Percentiles rank a stretch among this genome's conserved stretches.
Evolutionary conservation across 2,797 vertebrate species (phyloP).

Genomic region (Eidolon dupreanum): DNA sequence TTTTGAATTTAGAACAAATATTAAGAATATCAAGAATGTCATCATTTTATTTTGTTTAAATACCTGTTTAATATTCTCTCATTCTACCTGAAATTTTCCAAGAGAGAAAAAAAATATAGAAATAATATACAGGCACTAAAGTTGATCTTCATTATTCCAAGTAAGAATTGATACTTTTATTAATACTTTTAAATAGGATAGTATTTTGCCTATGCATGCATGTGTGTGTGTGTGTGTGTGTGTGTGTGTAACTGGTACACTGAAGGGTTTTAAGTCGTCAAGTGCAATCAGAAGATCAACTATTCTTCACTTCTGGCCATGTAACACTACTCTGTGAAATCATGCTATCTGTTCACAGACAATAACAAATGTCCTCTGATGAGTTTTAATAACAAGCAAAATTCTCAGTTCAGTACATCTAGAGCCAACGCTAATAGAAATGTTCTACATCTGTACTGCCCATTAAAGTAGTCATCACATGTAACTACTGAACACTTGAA

Average conservation of each 20-base stretch:
- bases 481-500: neutral
- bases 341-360: neutral
- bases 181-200: neutral
- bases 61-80: neutral
- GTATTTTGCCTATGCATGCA: neutral
- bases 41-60: slow-evolving; percentile 13
- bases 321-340: neutral
- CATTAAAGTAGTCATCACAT: neutral
- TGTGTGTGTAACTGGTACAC: neutral
- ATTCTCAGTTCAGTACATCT: neutral
- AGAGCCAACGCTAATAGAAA: neutral
- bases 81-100: neutral
- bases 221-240: too few species aligned
- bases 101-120: neutral
- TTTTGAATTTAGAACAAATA: neutral
- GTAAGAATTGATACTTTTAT: neutral
- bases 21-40: neutral
- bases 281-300: neutral
- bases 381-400: neutral
- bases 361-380: neutral
- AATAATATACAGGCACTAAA: neutral
- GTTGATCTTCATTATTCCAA: neutral
- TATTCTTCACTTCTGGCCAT: neutral
- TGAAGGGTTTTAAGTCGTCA: neutral
- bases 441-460: neutral